These are phyloP conservation scores for Euwallacea fornicatus DNA, from an alignment of 1,140 invertebrate species.

Conservation along the genomic window DNA sequence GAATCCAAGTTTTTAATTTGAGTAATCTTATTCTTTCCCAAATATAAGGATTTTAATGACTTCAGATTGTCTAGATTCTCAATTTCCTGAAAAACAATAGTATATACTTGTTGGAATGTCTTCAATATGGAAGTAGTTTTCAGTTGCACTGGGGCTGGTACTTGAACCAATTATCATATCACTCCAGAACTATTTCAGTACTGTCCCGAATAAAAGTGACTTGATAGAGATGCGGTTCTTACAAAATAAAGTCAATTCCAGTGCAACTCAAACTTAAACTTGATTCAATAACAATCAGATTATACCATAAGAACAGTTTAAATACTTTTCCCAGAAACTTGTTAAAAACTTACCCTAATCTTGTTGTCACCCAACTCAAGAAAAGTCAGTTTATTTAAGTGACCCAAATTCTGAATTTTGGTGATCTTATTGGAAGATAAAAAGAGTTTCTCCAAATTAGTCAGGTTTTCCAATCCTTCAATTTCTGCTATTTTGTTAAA, in stretches of 20 bases:
- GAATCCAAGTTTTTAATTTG: slow-evolving; percentile 84
- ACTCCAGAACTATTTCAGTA: too few species aligned
- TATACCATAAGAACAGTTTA: not conserved
- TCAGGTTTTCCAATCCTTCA: slow-evolving; percentile 78
- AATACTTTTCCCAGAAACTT: not conserved
- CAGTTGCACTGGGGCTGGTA: too few species aligned
- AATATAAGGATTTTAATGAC: slow-evolving; percentile 75
- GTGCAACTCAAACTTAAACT: too few species aligned
- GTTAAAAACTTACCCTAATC: slow-evolving; percentile 67
- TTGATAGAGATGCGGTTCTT: too few species aligned
- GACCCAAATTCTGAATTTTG: slow-evolving; percentile 89
- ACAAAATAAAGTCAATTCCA: too few species aligned
- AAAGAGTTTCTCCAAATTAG: slow-evolving; percentile 85
- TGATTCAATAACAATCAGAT: too few species aligned
- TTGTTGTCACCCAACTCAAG: slow-evolving; percentile 96
- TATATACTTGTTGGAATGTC: too few species aligned
- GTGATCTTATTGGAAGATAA: slow-evolving; percentile 91
- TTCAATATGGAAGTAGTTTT: too few species aligned
- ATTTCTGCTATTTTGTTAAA: slow-evolving; percentile 95
- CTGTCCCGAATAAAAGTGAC: too few species aligned
- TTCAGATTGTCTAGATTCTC: slow-evolving; percentile 79
- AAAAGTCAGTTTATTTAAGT: slow-evolving; percentile 77
- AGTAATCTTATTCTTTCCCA: slow-evolving; percentile 96
- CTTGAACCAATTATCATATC: too few species aligned
- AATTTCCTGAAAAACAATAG: slow-evolving; percentile 65